Evolutionary conservation across 53 echinoderm and acorn worm genomes (phyloP).

Genomic region (Actinopyga echinites): DNA sequence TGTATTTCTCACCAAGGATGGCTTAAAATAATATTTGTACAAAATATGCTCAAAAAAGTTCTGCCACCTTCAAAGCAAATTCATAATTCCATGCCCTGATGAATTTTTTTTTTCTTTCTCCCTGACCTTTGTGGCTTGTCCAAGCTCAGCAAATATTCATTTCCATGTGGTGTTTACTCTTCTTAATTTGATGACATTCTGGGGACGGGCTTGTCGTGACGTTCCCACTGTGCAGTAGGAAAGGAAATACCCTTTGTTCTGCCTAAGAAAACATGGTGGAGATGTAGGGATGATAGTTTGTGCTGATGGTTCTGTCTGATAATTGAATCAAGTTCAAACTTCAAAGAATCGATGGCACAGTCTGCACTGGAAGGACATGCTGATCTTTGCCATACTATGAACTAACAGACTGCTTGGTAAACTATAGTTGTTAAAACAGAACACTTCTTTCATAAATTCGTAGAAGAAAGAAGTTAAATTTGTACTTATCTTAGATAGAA

Average conservation of each 20-base stretch:
- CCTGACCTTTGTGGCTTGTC: conserved; percentile 16
- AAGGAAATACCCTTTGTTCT: conserved; percentile 23
- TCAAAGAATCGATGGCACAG: no score
- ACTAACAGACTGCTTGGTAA: no score
- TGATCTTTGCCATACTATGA: no score
- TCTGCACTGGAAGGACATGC: no score
- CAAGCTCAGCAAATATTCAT: conserved; percentile 3
- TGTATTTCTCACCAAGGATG: background rate
- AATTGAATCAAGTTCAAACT: background rate
- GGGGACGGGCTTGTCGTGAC: background rate
- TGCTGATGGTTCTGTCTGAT: conserved; percentile 5
- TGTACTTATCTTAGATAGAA: no score
- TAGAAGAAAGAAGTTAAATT: no score
- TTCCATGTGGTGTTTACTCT: conserved; percentile 15
- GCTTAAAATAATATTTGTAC: conserved; percentile 9
- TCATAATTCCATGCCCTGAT: background rate
- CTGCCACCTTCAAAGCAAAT: background rate
- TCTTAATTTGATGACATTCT: conserved; percentile 25
- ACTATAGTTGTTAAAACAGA: no score
- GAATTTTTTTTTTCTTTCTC: background rate
- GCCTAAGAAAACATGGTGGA: conserved; percentile 22
- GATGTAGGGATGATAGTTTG: background rate
- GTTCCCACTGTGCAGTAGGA: conserved; percentile 11
- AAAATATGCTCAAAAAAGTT: background rate
- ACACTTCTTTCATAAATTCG: no score